Evolutionary conservation across 2,888 invertebrate genomes (phyloP).

Genomic region (Epirrita christyi): DNA sequence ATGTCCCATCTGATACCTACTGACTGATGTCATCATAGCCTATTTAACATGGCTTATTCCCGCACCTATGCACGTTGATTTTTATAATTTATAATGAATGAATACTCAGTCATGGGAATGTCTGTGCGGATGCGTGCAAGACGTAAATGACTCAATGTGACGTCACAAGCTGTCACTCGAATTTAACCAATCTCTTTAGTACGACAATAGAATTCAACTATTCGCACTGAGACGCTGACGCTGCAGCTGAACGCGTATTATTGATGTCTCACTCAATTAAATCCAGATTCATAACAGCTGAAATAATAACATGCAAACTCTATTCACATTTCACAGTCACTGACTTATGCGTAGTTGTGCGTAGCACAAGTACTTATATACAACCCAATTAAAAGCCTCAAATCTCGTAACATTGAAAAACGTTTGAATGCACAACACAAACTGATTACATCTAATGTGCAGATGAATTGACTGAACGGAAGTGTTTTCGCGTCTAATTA

Average conservation of each 20-base stretch:
- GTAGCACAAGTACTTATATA: neutral
- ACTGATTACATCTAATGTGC: constrained; percentile 21
- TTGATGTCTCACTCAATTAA: constrained; percentile 14
- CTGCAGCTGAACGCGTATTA: constrained; percentile 26
- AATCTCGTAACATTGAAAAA: constrained; percentile 5
- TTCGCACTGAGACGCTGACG: constrained; percentile 55
- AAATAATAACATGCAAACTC: neutral
- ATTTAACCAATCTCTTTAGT: constrained; percentile 69
- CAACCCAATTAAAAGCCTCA: constrained; percentile 1
- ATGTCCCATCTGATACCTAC: neutral
- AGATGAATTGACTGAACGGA: constrained; percentile 38
- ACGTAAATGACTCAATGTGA: constrained; percentile 59
- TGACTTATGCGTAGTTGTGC: neutral
- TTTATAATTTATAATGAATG: constrained; percentile 25
- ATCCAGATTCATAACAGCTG: neutral
- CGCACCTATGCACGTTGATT: neutral
- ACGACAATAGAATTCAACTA: constrained; percentile 73
- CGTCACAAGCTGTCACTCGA: constrained; percentile 56
- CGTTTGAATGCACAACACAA: constrained; percentile 9
- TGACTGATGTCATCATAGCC: neutral
- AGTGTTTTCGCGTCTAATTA: constrained; percentile 45
- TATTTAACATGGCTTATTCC: no score
- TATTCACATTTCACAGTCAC: no score
- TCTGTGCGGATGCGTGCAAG: constrained; percentile 48
- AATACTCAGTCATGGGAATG: constrained; percentile 7